Evolutionary conservation across 2,113 vertebrate genomes (phyloP).

Genomic region (Himantopus leucocephalus): DNA sequence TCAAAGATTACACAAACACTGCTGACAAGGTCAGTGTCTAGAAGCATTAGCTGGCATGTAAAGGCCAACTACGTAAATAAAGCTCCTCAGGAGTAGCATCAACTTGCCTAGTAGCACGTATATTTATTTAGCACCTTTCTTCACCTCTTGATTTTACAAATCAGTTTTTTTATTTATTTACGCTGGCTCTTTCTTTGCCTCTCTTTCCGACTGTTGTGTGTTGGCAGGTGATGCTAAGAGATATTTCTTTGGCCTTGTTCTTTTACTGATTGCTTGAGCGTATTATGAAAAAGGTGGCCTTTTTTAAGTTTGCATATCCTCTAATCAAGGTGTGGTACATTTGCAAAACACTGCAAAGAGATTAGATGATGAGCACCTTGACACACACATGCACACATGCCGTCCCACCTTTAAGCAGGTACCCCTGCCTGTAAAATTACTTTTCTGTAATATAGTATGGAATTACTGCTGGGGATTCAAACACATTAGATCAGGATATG

Average conservation of each 20-base stretch:
- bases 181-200: neutral
- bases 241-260: neutral
- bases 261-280: neutral
- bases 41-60: conserved; percentile 38
- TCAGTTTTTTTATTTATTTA: neutral
- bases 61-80: conserved; percentile 20
- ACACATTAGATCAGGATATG: neutral
- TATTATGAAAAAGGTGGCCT: neutral
- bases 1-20: conserved; percentile 33
- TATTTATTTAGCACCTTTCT: conserved; percentile 3
- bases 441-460: neutral
- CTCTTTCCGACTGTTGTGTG: neutral
- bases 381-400: neutral
- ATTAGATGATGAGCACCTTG: neutral
- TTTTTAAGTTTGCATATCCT: neutral
- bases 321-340: neutral
- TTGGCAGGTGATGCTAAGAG: neutral
- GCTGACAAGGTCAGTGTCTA: conserved; percentile 31
- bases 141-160: neutral
- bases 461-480: neutral
- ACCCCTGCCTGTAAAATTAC: neutral
- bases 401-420: neutral
- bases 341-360: neutral
- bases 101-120: neutral
- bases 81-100: neutral